phyloP scores from a whole-genome alignment of 2,113 vertebrate genomes.

The Stigmatopora nigra region DNA sequence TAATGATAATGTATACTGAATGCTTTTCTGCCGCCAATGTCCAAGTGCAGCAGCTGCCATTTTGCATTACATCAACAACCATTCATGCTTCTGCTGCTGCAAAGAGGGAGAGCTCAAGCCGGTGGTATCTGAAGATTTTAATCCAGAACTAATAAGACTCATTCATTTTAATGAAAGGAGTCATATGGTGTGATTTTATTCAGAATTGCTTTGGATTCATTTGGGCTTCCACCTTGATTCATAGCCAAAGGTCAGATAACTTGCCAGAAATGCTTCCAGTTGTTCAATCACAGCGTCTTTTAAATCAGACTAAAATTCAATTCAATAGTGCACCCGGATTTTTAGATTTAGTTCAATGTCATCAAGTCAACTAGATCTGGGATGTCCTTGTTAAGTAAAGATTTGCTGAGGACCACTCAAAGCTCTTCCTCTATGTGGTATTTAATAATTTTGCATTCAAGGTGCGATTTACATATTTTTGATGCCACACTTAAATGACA shows the following conservation, averaged over 20 bases:
- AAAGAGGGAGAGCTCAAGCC: slow-evolving; percentile 25
- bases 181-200: slow-evolving; percentile 56
- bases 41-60: slow-evolving; percentile 51
- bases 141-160: slow-evolving; percentile 55
- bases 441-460: slow-evolving; percentile 23
- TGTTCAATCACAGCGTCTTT: slow-evolving; percentile 15
- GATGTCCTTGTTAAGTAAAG: background rate
- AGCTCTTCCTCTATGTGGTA: slow-evolving; percentile 33
- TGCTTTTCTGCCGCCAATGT: slow-evolving; percentile 27
- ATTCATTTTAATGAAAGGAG: slow-evolving; percentile 60
- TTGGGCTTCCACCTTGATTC: slow-evolving; percentile 43
- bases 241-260: slow-evolving; percentile 50
- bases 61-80: slow-evolving; percentile 49
- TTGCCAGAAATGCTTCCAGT: slow-evolving; percentile 28
- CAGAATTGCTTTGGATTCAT: slow-evolving; percentile 32
- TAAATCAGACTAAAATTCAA: slow-evolving; percentile 24
- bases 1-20: slow-evolving; percentile 31
- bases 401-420: slow-evolving; percentile 27
- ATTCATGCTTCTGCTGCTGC: slow-evolving; percentile 23
- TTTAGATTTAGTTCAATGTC: slow-evolving; percentile 24
- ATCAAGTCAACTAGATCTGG: slow-evolving; percentile 5
- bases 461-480: slow-evolving; percentile 37
- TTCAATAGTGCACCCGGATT: slow-evolving; percentile 13
- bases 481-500: slow-evolving; percentile 24
- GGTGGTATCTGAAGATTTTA: slow-evolving; percentile 59